Percentiles rank a stretch among this genome's conserved stretches.
phyloP scores from a whole-genome alignment of 2,797 vertebrate species.

The Xenopus petersii region DNA sequence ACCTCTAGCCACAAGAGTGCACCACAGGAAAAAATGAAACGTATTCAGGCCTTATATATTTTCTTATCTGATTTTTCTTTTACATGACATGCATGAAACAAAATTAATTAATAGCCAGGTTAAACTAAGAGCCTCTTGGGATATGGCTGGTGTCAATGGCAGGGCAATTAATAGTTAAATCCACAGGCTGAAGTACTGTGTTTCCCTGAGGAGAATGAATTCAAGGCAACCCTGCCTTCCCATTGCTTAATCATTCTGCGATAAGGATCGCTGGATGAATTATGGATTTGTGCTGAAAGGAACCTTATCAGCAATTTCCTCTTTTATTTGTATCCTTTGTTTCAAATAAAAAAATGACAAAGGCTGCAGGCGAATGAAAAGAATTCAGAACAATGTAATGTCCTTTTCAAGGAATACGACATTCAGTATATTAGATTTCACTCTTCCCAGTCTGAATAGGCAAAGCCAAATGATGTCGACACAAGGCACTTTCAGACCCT shows the following conservation, averaged over 20 bases:
- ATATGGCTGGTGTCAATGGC: slow-evolving; percentile 16
- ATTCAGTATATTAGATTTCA: slow-evolving; percentile 45
- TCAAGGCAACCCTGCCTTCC: slow-evolving; percentile 18
- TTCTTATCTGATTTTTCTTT: slow-evolving; percentile 2
- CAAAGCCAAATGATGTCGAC: slow-evolving; percentile 16
- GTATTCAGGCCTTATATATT: not conserved
- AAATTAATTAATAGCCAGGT: slow-evolving; percentile 37
- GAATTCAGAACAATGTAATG: slow-evolving; percentile 42
- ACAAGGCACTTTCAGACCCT: slow-evolving; percentile 4
- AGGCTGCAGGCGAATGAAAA: slow-evolving; percentile 40
- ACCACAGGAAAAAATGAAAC: slow-evolving; percentile 22
- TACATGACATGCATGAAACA: slow-evolving; percentile 24
- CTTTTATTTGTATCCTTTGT: slow-evolving; percentile 44
- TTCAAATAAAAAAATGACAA: slow-evolving; percentile 44
- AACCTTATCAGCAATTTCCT: slow-evolving; percentile 37
- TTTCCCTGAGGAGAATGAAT: slow-evolving; percentile 25
- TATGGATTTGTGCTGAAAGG: slow-evolving; percentile 14
- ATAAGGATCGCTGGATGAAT: slow-evolving; percentile 38
- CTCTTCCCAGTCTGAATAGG: slow-evolving; percentile 14
- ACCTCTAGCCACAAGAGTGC: slow-evolving; percentile 38
- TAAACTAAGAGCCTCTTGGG: slow-evolving; percentile 26
- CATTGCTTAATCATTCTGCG: slow-evolving; percentile 38
- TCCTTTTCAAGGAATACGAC: slow-evolving; percentile 39
- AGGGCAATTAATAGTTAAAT: slow-evolving; percentile 43
- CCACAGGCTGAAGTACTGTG: slow-evolving; percentile 17